Evolutionary conservation across 2,888 invertebrate species (phyloP).

Genomic region (Mythimna pallens): DNA sequence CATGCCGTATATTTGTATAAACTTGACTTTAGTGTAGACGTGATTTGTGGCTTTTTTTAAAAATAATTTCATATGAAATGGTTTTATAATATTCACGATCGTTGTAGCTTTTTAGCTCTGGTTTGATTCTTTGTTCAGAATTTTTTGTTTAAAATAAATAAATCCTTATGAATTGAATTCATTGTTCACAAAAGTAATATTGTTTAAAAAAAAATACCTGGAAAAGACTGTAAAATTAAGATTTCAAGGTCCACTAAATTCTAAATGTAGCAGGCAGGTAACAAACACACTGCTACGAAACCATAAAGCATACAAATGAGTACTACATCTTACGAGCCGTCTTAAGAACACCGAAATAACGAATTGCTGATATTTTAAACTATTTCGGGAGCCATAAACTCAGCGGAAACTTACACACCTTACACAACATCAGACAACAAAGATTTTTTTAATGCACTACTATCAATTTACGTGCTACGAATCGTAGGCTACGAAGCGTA

Average conservation of each 20-base stretch:
- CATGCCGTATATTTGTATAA: constrained; percentile 19
- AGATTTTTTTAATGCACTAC: constrained; percentile 13
- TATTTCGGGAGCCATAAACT: constrained; percentile 39
- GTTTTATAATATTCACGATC: background rate
- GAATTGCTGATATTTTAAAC: constrained; percentile 42
- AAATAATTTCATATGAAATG: background rate
- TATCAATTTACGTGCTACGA: constrained; percentile 6
- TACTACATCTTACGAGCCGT: constrained; percentile 25
- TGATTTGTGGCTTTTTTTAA: constrained; percentile 20
- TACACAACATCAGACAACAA: constrained; percentile 11
- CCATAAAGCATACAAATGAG: constrained; percentile 25
- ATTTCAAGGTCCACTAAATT: background rate
- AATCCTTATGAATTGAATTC: background rate
- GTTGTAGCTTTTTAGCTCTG: background rate
- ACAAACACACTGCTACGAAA: constrained; percentile 26
- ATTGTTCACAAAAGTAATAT: background rate
- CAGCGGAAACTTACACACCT: constrained; percentile 27
- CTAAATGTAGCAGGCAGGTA: constrained; percentile 1
- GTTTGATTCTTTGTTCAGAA: no score
- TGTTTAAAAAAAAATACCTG: background rate
- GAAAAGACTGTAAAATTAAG: background rate
- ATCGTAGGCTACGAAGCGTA: background rate
- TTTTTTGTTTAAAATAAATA: background rate
- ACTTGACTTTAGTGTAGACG: constrained; percentile 21
- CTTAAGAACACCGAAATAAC: constrained; percentile 20